Evolutionary conservation across 2,797 vertebrate genomes (phyloP), one percentile per base, ranked within the genome.

Genomic region (Phrynocephalus vlangalii): DNA sequence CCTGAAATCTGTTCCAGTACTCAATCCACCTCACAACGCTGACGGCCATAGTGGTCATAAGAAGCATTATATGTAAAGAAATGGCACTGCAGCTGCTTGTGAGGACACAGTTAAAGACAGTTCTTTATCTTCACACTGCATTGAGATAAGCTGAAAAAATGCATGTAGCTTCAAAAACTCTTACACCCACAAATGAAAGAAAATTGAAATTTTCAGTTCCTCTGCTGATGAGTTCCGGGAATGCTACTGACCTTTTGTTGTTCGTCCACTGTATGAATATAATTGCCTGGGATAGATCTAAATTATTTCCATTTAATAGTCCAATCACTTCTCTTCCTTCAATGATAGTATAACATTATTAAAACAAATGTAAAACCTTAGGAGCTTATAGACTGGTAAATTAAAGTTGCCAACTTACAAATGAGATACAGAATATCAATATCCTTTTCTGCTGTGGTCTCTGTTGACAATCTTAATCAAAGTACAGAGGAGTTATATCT

Each of bases 241-340:
- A 90, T 30, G 0, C 66, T 91, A 83, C 89, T 92, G 92, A 92
- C 7, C 28, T 90, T 22, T 92, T 91, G 44, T 83, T 92, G 56
- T 93, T 44, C 60, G 60, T 30, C 16, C 11, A 76, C 86, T 13
- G 81, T 88, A 28, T 87, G 22, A 86, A 87, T 91, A 76, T 48
- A 84, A 87, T 84, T 93, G 76, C 63, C 87, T 1, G 78, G 73
- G 60, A 3, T 73, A 76, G 26, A 30, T 70, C 0, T 28, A 1
- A 87, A 48, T 16, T 63, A 82, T 56, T 6, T 8, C n/a, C 83
- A n/a, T 79, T 91, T 90, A 66, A 82, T 80, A 88, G 30, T 88
- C 75, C 5, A 89, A 38, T 66, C 0, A 79, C 8, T 10, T 88
- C 4, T 18, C 44, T 82, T 75, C 80, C 1, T 44, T 50, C 86